Conservation (phyloP, 2,113 vertebrate genomes). For the Mugil cephalus region DNA sequence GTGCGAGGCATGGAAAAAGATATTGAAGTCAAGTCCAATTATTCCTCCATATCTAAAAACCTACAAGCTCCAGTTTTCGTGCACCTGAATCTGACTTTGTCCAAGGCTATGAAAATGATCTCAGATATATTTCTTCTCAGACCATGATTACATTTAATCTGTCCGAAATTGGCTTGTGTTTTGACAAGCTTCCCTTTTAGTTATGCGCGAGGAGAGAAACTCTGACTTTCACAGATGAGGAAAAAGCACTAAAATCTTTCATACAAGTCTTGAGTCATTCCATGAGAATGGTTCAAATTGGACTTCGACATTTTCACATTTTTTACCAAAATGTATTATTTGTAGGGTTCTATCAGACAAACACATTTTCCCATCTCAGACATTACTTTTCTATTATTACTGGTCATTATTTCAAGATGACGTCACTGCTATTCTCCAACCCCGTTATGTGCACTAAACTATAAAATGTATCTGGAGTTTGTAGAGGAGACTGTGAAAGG, state of each 20-base stretch:
- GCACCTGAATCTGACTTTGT: slow-evolving; percentile 18
- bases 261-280: neutral
- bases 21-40: slow-evolving; percentile 28
- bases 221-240: slow-evolving; percentile 25
- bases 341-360: neutral
- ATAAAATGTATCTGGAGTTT: too few species aligned
- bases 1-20: neutral
- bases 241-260: slow-evolving; percentile 19
- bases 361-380: neutral
- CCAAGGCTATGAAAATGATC: neutral
- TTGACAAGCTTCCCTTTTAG: slow-evolving; percentile 29
- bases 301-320: neutral
- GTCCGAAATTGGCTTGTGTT: slow-evolving; percentile 38
- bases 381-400: neutral
- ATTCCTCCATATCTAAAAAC: neutral
- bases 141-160: slow-evolving; percentile 43
- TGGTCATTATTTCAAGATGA: neutral
- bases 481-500: too few species aligned
- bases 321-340: neutral
- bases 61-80: slow-evolving; percentile 7
- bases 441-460: too few species aligned
- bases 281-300: slow-evolving; percentile 4
- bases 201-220: slow-evolving; percentile 24
- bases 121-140: slow-evolving; percentile 28
- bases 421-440: too few species aligned